Percentiles rank a stretch among this genome's conserved stretches.
phyloP scores from a whole-genome alignment of 2,797 vertebrate genomes.

The Lindbergichthys nudifrons region DNA sequence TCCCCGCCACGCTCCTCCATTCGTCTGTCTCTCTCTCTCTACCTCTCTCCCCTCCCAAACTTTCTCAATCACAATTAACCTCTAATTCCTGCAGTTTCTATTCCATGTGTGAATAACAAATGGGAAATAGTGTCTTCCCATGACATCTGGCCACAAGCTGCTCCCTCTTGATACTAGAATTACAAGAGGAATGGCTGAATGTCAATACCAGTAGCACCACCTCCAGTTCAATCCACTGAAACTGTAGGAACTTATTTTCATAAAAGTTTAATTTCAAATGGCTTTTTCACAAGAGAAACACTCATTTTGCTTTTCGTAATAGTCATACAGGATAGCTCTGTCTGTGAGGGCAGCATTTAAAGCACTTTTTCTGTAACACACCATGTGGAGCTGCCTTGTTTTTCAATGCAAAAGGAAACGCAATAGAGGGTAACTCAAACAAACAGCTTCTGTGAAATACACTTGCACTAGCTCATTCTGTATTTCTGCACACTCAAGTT shows the following conservation, averaged over 20 bases:
- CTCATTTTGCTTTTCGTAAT: conserved; percentile 32
- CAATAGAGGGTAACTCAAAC: conserved; percentile 45
- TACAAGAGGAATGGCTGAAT: conserved; percentile 53
- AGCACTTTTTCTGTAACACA: conserved; percentile 15
- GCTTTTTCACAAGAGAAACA: conserved; percentile 27
- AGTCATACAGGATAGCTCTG: conserved; percentile 10
- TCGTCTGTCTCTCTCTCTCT: conserved; percentile 30
- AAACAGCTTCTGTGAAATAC: conserved; percentile 26
- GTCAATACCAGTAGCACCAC: conserved; percentile 44
- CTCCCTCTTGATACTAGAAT: conserved; percentile 69
- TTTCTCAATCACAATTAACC: conserved; percentile 79
- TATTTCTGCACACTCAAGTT: not conserved
- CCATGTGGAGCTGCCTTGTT: conserved; percentile 23
- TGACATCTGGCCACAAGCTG: conserved; percentile 82
- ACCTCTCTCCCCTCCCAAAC: conserved; percentile 27
- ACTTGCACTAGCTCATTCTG: conserved; percentile 14
- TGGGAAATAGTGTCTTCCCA: conserved; percentile 68
- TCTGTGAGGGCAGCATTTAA: conserved; percentile 26
- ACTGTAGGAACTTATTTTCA: conserved; percentile 8
- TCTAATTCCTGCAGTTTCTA: conserved; percentile 78
- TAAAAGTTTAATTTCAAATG: conserved; percentile 60
- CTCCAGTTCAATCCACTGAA: conserved; percentile 38
- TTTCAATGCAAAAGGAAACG: conserved; percentile 16
- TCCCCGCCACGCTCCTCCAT: conserved; percentile 43
- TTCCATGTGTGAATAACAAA: conserved; percentile 75